Conservation (phyloP, 2,888 invertebrate species). For the Philaethria dido region DNA sequence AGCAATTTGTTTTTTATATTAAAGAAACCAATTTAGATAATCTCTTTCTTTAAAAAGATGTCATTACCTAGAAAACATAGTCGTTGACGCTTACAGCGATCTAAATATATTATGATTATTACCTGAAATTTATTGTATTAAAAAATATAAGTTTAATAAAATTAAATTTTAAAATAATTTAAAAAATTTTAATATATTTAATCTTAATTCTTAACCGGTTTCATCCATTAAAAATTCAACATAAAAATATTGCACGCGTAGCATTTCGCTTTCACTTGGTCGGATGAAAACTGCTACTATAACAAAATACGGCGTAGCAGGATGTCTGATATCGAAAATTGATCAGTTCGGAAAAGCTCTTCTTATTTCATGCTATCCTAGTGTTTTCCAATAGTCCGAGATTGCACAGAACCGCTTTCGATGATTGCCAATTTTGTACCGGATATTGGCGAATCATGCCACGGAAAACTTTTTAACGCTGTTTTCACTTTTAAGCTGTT, state of each 20-base stretch:
- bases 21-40: too few relatives aligned
- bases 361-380: background rate
- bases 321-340: background rate
- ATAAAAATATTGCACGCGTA: background rate
- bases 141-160: too few relatives aligned
- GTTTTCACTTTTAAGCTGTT: background rate
- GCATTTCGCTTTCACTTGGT: background rate
- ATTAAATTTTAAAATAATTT: too few relatives aligned
- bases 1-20: too few relatives aligned
- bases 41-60: too few relatives aligned
- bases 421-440: background rate
- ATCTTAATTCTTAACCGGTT: too few relatives aligned
- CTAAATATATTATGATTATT: too few relatives aligned
- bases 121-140: too few relatives aligned
- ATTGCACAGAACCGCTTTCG: background rate
- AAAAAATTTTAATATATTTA: too few relatives aligned
- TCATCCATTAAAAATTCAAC: too few relatives aligned
- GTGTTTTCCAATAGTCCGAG: conserved; percentile 11
- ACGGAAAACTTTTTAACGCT: background rate
- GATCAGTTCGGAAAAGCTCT: conserved; percentile 12
- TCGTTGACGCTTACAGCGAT: too few relatives aligned
- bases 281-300: background rate
- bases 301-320: background rate
- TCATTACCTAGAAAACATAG: too few relatives aligned
- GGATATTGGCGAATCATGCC: background rate